phyloP scores from a whole-genome alignment of 2,797 vertebrate genomes.

The Phrynocephalus vlangalii region DNA sequence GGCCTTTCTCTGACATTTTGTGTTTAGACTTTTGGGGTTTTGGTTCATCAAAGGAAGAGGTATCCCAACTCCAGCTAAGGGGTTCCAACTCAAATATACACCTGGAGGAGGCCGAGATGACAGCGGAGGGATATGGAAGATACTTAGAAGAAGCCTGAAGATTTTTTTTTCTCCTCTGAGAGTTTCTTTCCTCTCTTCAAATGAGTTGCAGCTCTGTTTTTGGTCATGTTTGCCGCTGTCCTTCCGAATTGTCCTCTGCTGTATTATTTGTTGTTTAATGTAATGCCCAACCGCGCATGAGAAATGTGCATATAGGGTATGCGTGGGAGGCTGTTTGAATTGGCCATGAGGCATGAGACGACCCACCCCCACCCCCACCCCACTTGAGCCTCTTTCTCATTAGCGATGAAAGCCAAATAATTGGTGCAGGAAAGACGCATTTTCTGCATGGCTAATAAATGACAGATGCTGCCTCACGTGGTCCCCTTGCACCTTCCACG shows the following conservation, averaged over 20 bases:
- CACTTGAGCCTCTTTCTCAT: constrained; percentile 38
- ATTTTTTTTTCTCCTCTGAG: not conserved
- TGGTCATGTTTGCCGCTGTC: constrained; percentile 22
- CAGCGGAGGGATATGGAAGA: not conserved
- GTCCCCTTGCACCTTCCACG: constrained; percentile 13
- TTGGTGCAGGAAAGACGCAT: constrained; percentile 18
- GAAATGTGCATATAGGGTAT: constrained; percentile 42
- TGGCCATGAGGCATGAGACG: constrained; percentile 9
- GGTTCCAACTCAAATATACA: not conserved
- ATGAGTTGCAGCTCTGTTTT: constrained; percentile 35
- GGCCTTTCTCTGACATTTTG: not conserved
- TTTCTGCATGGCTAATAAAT: constrained; percentile 25
- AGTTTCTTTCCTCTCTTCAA: not conserved
- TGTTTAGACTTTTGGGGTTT: not conserved
- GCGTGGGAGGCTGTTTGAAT: constrained; percentile 43
- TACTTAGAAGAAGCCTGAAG: not conserved
- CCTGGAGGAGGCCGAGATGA: not conserved
- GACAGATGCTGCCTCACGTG: constrained; percentile 17
- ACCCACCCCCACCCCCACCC: not conserved
- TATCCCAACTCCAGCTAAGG: not conserved
- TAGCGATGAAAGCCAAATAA: constrained; percentile 48
- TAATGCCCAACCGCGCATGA: constrained; percentile 43
- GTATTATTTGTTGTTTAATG: constrained; percentile 47
- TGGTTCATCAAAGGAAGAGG: not conserved
- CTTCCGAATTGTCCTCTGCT: constrained; percentile 41